Percentiles rank a stretch among this genome's conserved stretches.
Conservation (phyloP, 1,140 invertebrate genomes). For the Drosophila sp. region DNA sequence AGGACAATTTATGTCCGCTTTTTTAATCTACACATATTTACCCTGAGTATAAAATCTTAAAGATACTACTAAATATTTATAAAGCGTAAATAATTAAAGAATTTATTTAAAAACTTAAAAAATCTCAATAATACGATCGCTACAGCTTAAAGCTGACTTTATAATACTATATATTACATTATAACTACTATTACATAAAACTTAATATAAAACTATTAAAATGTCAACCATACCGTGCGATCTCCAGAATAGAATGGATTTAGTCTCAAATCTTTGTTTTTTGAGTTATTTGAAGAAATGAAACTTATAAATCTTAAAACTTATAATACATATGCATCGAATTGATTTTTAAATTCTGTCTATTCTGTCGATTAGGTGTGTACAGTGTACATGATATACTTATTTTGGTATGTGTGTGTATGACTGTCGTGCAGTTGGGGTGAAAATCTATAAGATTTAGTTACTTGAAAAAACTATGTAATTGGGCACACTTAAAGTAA, state of each 20-base stretch:
- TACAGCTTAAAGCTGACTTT: constrained; percentile 63
- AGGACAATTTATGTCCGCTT: constrained; percentile 53
- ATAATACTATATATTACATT: constrained; percentile 35
- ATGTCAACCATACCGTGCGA: not conserved
- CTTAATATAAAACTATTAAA: constrained; percentile 53
- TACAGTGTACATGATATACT: constrained; percentile 24
- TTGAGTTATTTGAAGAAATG: not conserved
- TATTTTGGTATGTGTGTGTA: constrained; percentile 18
- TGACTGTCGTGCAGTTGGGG: constrained; percentile 10
- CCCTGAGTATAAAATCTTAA: constrained; percentile 71
- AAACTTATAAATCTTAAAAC: too few relatives aligned
- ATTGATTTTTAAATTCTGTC: not conserved
- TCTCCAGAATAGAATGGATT: constrained; percentile 5
- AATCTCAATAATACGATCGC: constrained; percentile 51
- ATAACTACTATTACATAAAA: constrained; percentile 24
- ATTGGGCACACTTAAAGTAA: constrained; percentile 53
- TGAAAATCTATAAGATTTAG: constrained; percentile 50
- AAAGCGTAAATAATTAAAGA: constrained; percentile 54
- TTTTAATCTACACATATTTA: constrained; percentile 64
- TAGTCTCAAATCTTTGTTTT: not conserved
- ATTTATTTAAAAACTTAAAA: constrained; percentile 55
- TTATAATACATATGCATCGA: too few relatives aligned
- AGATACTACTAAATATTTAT: constrained; percentile 56
- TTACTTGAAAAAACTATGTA: constrained; percentile 47
- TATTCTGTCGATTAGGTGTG: constrained; percentile 11